Evolutionary conservation across 2,797 vertebrate genomes (phyloP).

Genomic region (Gallinago stenura): DNA sequence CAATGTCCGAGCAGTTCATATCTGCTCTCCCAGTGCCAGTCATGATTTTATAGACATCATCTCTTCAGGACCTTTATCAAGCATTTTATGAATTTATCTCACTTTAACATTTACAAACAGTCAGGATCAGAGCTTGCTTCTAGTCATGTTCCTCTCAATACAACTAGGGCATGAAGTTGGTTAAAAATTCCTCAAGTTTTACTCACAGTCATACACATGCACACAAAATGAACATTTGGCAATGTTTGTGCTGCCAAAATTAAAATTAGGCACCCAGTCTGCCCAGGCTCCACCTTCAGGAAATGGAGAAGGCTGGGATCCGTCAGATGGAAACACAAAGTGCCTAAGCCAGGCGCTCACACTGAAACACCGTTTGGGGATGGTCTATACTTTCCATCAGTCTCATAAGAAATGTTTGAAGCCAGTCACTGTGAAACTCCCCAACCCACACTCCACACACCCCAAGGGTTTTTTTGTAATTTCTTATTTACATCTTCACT

Average conservation of each 20-base stretch:
- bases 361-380: background rate
- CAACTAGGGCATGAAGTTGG: background rate
- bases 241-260: background rate
- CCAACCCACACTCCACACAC: background rate
- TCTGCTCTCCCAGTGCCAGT: background rate
- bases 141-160: background rate
- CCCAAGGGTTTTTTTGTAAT: background rate
- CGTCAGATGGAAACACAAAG: background rate
- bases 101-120: background rate
- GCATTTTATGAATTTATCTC: background rate
- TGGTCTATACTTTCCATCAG: background rate
- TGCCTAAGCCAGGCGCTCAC: background rate
- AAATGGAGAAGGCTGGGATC: background rate
- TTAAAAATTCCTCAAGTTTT: slow-evolving; percentile 20
- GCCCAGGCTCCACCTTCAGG: background rate
- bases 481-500: background rate
- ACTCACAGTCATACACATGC: background rate
- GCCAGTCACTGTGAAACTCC: background rate
- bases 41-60: background rate
- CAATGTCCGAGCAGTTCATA: background rate
- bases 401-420: background rate
- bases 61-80: background rate
- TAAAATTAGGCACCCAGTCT: background rate
- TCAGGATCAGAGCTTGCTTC: background rate
- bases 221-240: background rate